These are phyloP conservation scores for Watsonalla binaria DNA, from an alignment of 2,888 invertebrate genomes.

Conservation along the genomic window DNA sequence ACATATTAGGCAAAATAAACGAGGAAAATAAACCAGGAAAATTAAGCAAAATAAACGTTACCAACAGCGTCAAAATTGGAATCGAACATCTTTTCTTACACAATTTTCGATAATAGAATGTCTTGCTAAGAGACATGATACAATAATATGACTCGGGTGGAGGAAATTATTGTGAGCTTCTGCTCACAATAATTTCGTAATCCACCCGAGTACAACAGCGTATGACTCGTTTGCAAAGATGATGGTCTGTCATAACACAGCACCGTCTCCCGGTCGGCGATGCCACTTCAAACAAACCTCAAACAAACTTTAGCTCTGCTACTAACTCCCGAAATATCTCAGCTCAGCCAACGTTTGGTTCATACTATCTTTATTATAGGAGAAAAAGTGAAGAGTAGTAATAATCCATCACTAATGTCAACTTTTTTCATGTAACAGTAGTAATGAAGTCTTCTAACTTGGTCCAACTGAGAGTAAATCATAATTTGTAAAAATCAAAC, in stretches of 20 bases:
- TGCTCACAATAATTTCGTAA: slow-evolving; percentile 8
- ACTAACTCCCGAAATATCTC: slow-evolving; percentile 32
- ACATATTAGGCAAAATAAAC: too few relatives aligned
- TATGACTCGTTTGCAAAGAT: slow-evolving; percentile 24
- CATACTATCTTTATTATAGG: too few relatives aligned
- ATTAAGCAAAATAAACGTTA: too few relatives aligned
- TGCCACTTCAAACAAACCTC: slow-evolving; percentile 49
- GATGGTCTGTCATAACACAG: slow-evolving; percentile 51
- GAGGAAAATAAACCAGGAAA: too few relatives aligned
- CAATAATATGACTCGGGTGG: too few relatives aligned
- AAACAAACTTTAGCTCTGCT: slow-evolving; percentile 25
- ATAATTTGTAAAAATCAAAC: slow-evolving; percentile 4
- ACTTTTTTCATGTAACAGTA: neutral
- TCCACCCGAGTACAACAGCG: slow-evolving; percentile 15
- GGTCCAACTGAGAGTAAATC: slow-evolving; percentile 10
- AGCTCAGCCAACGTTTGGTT: slow-evolving; percentile 1
- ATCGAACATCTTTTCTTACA: too few relatives aligned
- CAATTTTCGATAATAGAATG: too few relatives aligned
- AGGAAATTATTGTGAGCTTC: slow-evolving; percentile 15
- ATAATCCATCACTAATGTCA: neutral
- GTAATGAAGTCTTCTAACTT: slow-evolving; percentile 8
- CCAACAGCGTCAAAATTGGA: too few relatives aligned
- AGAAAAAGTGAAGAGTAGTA: too few relatives aligned
- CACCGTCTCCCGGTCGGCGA: slow-evolving; percentile 33
- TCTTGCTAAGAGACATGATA: too few relatives aligned